Evolutionary conservation across 2,797 vertebrate species (phyloP), one percentile per base, ranked within the genome.

Genomic region (Cottoperca gobio): DNA sequence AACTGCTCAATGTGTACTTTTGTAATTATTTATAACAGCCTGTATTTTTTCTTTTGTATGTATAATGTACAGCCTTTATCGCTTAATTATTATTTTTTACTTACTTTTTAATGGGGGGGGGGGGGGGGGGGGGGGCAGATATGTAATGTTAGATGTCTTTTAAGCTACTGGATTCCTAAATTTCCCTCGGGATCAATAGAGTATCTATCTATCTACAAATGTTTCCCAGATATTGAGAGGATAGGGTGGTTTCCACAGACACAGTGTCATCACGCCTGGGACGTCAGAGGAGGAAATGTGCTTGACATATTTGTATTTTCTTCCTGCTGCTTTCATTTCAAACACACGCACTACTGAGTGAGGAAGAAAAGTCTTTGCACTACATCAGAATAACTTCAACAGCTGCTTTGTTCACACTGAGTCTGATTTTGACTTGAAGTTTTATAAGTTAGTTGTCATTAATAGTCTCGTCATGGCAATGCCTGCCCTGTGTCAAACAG

Each of bases 241-340:
- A 35, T 7, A 45, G 8, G 17, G 0, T 45, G 42, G 42, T 45
- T n/a, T n/a, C n/a, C 17, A 12, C 5, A 45, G 13, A 17, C 19
- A 6, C 3, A 17, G n/a, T 46, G 0, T n/a, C n/a, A 37, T 54
- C n/a, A 33, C 7, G 16, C 59, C 23, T 31, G n/a, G 85, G 77
- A 71, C n/a, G 21, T 14, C 3, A 16, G 12, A 60, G 35, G 60
- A 75, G 78, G 78, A 73, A 74, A 66, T 65, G 48, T 37, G 46
- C 24, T 62, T 54, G 64, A 17, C 4, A 5, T 3, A 0, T 3
- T n/a, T 7, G 2, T 4, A 19, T 42, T 39, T 42, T 11, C 42
- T 8, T 55, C 19, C 2, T n/a, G n/a, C 4, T 7, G 23, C 17
- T 37, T 33, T 19, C 2, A 43, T 39, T 50, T 7, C 13, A 40